Percentiles rank a stretch among this genome's conserved stretches.
Evolutionary conservation across 1,140 invertebrate genomes (phyloP).

Genomic region (Nebria ingens): DNA sequence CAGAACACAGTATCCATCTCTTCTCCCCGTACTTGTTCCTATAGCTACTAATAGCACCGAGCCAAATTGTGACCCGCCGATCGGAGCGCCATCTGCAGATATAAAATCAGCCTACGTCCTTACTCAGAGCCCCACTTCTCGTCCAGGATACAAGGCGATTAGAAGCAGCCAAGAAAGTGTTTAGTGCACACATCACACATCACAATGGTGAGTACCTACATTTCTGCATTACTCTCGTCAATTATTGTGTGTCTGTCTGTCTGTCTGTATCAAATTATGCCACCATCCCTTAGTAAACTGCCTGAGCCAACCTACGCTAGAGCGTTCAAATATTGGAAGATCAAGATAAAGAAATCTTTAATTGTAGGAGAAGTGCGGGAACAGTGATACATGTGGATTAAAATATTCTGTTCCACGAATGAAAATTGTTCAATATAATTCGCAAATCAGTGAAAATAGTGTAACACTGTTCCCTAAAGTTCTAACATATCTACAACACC

Average conservation of each 20-base stretch:
- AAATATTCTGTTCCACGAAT: too few relatives aligned
- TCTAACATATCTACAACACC: slow-evolving; percentile 7
- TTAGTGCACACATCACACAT: slow-evolving; percentile 37
- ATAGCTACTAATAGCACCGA: background rate
- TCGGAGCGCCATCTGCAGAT: slow-evolving; percentile 54
- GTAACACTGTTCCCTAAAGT: slow-evolving; percentile 7
- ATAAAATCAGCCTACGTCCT: slow-evolving; percentile 58
- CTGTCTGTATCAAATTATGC: background rate
- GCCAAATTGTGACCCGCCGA: slow-evolving; percentile 31
- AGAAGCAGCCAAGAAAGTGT: slow-evolving; percentile 45
- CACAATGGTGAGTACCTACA: slow-evolving; percentile 50
- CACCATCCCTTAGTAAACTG: slow-evolving; percentile 17
- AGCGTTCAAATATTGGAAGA: slow-evolving; percentile 31
- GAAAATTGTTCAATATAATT: too few relatives aligned
- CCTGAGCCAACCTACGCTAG: slow-evolving; percentile 26
- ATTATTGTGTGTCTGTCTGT: slow-evolving; percentile 9
- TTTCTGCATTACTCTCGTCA: slow-evolving; percentile 13
- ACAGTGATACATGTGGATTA: too few relatives aligned
- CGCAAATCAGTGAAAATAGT: too few relatives aligned
- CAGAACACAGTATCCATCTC: too few relatives aligned
- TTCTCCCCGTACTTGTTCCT: too few relatives aligned
- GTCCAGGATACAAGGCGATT: slow-evolving; percentile 37
- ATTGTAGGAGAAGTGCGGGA: too few relatives aligned
- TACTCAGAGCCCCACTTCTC: slow-evolving; percentile 59
- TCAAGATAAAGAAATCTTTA: slow-evolving; percentile 29